A percentile compares a stretch with the other conserved stretches of the same genome.
These are phyloP conservation scores for Xylocopa sonorina DNA, from an alignment of 1,140 invertebrate species.

Conservation along the genomic window DNA sequence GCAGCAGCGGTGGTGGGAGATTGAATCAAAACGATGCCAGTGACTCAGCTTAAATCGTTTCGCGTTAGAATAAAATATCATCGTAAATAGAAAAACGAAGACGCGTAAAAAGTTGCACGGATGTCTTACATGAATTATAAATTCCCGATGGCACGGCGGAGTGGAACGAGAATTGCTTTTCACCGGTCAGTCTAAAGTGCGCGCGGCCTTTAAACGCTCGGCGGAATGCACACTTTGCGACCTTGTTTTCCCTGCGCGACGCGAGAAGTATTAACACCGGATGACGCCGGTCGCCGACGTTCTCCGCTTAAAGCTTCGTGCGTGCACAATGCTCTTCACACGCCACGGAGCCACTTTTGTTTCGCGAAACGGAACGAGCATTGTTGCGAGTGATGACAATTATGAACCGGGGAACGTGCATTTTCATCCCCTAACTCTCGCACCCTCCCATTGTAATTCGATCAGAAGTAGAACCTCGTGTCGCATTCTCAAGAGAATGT, in stretches of 20 bases:
- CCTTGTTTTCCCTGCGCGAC: slow-evolving; percentile 25
- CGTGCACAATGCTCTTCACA: slow-evolving; percentile 11
- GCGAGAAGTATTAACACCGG: slow-evolving; percentile 30
- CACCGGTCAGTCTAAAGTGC: background rate
- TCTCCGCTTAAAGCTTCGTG: slow-evolving; percentile 10
- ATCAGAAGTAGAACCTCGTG: too few species aligned
- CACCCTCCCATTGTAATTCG: background rate
- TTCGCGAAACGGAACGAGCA: slow-evolving; percentile 6
- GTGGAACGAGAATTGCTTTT: slow-evolving; percentile 5
- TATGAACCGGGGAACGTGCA: background rate
- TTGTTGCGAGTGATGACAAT: slow-evolving; percentile 25
- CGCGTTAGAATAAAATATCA: background rate
- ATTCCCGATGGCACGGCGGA: background rate
- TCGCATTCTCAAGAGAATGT: too few species aligned
- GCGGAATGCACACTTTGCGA: slow-evolving; percentile 12
- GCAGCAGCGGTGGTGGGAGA: background rate
- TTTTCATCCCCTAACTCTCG: background rate
- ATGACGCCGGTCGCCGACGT: slow-evolving; percentile 13
- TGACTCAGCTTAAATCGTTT: background rate
- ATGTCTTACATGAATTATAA: background rate
- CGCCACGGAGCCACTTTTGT: slow-evolving; percentile 17
- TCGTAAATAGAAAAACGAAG: too few species aligned
- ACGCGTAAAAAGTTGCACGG: too few species aligned
- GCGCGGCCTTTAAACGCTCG: slow-evolving; percentile 4
- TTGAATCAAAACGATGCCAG: background rate